A percentile compares a stretch with the other conserved stretches of the same genome.
Conservation (phyloP, 2,113 vertebrate genomes). For the Parus major region DNA sequence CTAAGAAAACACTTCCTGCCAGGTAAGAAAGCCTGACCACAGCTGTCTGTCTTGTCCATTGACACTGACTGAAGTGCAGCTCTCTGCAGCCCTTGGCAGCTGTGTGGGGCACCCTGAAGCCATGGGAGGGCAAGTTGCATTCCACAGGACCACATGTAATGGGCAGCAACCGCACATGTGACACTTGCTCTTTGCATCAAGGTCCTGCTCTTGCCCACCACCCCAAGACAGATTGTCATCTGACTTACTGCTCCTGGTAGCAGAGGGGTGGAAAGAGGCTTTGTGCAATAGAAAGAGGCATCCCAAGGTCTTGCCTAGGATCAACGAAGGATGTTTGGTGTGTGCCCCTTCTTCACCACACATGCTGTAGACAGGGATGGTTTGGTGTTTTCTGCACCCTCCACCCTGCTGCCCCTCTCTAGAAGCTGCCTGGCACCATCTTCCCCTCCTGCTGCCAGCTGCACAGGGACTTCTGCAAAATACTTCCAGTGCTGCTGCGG, state of each 20-base stretch:
- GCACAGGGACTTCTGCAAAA: not conserved
- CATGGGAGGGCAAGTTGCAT: not conserved
- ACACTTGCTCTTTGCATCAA: not conserved
- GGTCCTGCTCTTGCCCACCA: not conserved
- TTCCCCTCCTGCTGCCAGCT: not conserved
- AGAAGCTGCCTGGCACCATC: not conserved
- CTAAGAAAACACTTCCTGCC: not conserved
- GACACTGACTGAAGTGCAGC: accelerated
- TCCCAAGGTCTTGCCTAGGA: not conserved
- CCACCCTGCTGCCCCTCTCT: not conserved
- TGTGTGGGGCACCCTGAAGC: not conserved
- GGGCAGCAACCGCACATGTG: accelerated
- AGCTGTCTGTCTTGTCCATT: not conserved
- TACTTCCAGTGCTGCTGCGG: not conserved
- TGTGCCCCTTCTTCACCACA: not conserved
- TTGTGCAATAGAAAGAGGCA: not conserved
- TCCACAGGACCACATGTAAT: accelerated
- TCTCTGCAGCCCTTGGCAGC: not conserved
- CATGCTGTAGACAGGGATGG: accelerated
- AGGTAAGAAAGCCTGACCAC: not conserved
- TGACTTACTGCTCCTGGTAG: not conserved
- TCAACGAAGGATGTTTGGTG: not conserved
- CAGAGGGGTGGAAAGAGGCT: not conserved
- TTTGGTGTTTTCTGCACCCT: not conserved
- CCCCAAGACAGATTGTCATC: accelerated